These are phyloP conservation scores for Cossypha heuglini DNA, from an alignment of 2,797 vertebrate genomes.

Conservation along the genomic window DNA sequence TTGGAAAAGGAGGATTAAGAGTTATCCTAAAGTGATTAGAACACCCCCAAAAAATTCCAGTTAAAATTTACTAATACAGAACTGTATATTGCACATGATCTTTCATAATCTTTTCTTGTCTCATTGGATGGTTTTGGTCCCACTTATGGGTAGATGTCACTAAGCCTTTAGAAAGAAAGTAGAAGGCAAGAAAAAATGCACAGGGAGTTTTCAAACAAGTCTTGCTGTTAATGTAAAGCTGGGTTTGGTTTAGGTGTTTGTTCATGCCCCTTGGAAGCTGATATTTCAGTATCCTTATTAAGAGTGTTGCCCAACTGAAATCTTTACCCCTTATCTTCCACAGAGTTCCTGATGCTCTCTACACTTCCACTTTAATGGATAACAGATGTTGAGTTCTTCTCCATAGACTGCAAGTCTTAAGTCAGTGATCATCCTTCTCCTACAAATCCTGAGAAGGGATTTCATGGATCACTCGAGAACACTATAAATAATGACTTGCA, in stretches of 20 bases:
- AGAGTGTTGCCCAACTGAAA: not conserved
- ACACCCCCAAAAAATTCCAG: not conserved
- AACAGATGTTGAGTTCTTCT: not conserved
- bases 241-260: not conserved
- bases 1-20: not conserved
- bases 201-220: not conserved
- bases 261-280: not conserved
- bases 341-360: not conserved
- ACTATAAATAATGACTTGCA: not conserved
- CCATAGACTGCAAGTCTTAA: not conserved
- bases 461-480: not conserved
- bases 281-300: not conserved
- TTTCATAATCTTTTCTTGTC: not conserved
- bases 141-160: not conserved
- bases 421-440: not conserved
- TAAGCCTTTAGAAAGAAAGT: not conserved
- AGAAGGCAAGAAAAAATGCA: not conserved
- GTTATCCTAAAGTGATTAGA: not conserved
- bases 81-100: not conserved
- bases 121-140: not conserved
- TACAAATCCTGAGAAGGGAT: not conserved
- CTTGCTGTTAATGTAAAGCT: not conserved
- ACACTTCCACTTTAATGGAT: not conserved
- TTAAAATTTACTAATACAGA: not conserved
- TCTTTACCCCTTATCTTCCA: not conserved